These are phyloP conservation scores for Nectonema munidae DNA, from an alignment of 2,888 invertebrate genomes.

Conservation along the genomic window DNA sequence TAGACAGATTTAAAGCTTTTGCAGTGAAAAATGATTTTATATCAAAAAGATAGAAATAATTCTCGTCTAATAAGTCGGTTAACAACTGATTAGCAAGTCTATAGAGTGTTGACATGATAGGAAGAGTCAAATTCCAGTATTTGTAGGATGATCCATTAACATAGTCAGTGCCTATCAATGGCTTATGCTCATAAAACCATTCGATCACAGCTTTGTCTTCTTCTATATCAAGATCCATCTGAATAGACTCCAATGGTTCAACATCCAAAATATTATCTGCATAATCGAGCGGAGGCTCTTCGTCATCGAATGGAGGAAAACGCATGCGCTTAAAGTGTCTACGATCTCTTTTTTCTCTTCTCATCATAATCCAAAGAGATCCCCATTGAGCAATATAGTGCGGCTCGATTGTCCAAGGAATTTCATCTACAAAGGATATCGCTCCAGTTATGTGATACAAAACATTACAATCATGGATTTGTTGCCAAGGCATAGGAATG, in stretches of 20 bases:
- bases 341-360: slow-evolving; percentile 84
- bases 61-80: slow-evolving; percentile 83
- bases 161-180: slow-evolving; percentile 55
- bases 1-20: slow-evolving; percentile 93
- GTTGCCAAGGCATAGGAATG: slow-evolving; percentile 99
- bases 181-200: slow-evolving; percentile 97
- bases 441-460: slow-evolving; percentile 96
- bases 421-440: slow-evolving; percentile 97
- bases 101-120: slow-evolving; percentile 87
- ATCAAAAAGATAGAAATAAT: slow-evolving; percentile 95
- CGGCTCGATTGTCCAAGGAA: slow-evolving; percentile 96
- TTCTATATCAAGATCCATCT: slow-evolving; percentile 76
- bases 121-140: slow-evolving; percentile 69
- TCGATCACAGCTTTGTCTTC: slow-evolving; percentile 40
- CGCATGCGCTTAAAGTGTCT: slow-evolving; percentile 96
- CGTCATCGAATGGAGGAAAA: slow-evolving; percentile 97
- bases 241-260: slow-evolving; percentile 88
- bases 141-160: slow-evolving; percentile 90
- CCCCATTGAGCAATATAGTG: slow-evolving; percentile 99
- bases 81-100: slow-evolving; percentile 79
- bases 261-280: slow-evolving; percentile 96
- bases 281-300: slow-evolving; percentile 93
- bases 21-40: slow-evolving; percentile 98
- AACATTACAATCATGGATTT: slow-evolving; percentile 60
- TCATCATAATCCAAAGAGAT: slow-evolving; percentile 99